Evolutionary conservation across 1,140 invertebrate genomes (phyloP).

Genomic region (Pseudobourletiella spinata): DNA sequence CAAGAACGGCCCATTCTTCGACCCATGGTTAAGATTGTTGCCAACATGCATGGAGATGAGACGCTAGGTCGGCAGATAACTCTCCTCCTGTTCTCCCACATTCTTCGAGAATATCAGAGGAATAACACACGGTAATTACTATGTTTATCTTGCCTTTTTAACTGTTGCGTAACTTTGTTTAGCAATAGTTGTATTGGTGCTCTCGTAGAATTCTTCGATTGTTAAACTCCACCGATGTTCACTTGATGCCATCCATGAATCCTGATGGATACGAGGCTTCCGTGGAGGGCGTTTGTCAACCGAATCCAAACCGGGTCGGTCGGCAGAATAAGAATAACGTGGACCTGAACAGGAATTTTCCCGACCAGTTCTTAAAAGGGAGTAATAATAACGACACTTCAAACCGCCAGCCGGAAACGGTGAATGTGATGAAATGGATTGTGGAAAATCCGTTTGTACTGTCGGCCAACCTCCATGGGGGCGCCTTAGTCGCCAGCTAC

Average conservation of each 20-base stretch:
- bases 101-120: slow-evolving; percentile 48
- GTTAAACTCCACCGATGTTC: slow-evolving; percentile 75
- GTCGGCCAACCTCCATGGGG: slow-evolving; percentile 84
- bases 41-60: slow-evolving; percentile 98
- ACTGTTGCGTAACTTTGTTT: too few relatives aligned
- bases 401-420: slow-evolving; percentile 73
- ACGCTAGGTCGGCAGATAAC: slow-evolving; percentile 81
- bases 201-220: slow-evolving; percentile 59
- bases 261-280: slow-evolving; percentile 81
- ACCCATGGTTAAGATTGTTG: slow-evolving; percentile 93
- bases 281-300: slow-evolving; percentile 68
- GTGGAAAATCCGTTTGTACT: slow-evolving; percentile 74
- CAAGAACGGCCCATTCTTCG: slow-evolving; percentile 50
- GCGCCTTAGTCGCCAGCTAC: slow-evolving; percentile 84
- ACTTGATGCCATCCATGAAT: slow-evolving; percentile 83
- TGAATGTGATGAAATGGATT: slow-evolving; percentile 84
- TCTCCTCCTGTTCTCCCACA: slow-evolving; percentile 71
- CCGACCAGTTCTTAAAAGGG: slow-evolving; percentile 67
- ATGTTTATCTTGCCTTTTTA: too few relatives aligned
- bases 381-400: slow-evolving; percentile 30
- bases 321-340: slow-evolving; percentile 66
- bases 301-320: slow-evolving; percentile 53
- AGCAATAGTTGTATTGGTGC: too few relatives aligned
- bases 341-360: slow-evolving; percentile 83
- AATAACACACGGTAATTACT: slow-evolving; percentile 34